phyloP scores from a whole-genome alignment of 2,113 vertebrate genomes.

The Athene cunicularia region DNA sequence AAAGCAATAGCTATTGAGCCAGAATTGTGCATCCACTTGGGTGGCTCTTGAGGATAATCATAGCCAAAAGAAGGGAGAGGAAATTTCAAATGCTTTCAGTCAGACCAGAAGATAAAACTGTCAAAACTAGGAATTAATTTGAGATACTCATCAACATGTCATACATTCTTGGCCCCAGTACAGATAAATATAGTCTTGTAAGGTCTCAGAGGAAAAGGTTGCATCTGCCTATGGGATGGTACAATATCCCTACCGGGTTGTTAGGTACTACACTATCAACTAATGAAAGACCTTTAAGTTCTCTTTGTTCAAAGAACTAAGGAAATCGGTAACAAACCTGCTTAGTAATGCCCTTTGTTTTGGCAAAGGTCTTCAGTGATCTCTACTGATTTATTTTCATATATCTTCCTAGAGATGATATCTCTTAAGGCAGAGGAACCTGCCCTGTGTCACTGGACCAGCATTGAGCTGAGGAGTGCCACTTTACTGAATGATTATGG shows the following conservation, averaged over 20 bases:
- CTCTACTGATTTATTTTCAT: background rate
- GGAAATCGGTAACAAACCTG: background rate
- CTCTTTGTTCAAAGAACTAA: background rate
- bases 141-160: background rate
- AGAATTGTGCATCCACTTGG: background rate
- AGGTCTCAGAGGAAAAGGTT: background rate
- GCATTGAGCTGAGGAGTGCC: background rate
- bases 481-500: background rate
- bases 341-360: background rate
- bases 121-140: background rate
- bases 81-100: background rate
- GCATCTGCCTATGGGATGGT: accelerated
- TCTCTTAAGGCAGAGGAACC: background rate
- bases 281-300: background rate
- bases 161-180: background rate
- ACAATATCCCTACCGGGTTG: background rate
- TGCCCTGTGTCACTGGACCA: background rate
- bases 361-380: background rate
- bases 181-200: background rate
- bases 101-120: background rate
- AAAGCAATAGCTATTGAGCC: background rate
- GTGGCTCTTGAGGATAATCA: accelerated
- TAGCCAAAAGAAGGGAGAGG: background rate
- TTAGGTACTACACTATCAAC: background rate
- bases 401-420: background rate